Percentiles rank a stretch among this genome's conserved stretches.
phyloP scores from a whole-genome alignment of 1,140 invertebrate species.

The Drosophila pseudoobscura region DNA sequence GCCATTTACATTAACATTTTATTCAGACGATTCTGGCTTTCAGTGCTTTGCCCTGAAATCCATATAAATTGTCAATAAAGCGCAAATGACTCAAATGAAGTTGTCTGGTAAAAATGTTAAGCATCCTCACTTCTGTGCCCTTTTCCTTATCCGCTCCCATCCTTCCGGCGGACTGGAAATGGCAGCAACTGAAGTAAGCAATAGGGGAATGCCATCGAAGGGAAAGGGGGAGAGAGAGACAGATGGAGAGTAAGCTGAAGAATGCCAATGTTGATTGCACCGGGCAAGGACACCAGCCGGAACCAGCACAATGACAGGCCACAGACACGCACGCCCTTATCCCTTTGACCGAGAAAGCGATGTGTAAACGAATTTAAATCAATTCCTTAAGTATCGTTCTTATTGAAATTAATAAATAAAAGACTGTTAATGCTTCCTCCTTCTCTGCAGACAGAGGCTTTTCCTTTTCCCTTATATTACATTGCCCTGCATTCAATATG shows the following conservation, averaged over 20 bases:
- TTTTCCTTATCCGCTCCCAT: too few species aligned
- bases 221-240: not conserved
- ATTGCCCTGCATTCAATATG: conserved; percentile 27
- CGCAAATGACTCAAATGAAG: conserved; percentile 49
- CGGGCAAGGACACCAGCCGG: conserved; percentile 33
- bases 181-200: conserved; percentile 15
- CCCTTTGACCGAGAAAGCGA: not conserved
- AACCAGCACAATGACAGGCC: conserved; percentile 37
- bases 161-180: conserved; percentile 40
- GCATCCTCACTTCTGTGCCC: conserved; percentile 5
- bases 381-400: conserved; percentile 21
- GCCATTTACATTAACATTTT: conserved; percentile 34
- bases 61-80: conserved; percentile 62
- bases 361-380: conserved; percentile 16
- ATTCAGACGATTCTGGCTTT: conserved; percentile 10
- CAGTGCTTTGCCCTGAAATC: conserved; percentile 11
- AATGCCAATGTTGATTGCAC: conserved; percentile 56
- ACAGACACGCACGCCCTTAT: conserved; percentile 15
- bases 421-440: conserved; percentile 4
- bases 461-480: conserved; percentile 11
- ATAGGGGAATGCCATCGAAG: conserved; percentile 21
- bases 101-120: conserved; percentile 53
- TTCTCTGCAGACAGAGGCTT: not conserved
- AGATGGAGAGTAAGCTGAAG: conserved; percentile 25
- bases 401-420: conserved; percentile 47